Evolutionary conservation across 1,140 invertebrate genomes (phyloP).

Genomic region (Armadillidium nasatum): DNA sequence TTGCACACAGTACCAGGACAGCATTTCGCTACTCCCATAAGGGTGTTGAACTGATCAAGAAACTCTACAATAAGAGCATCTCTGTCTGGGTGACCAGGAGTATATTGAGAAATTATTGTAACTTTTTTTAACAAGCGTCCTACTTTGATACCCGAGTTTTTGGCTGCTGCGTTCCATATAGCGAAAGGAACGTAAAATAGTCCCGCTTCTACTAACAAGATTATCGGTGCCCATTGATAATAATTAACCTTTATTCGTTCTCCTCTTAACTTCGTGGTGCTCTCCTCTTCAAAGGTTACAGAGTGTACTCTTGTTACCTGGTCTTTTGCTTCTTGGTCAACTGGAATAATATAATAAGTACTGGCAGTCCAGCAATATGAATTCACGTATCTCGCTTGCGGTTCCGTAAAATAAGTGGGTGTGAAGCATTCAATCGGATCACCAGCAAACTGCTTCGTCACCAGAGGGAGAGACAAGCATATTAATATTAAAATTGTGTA

Average conservation of each 20-base stretch:
- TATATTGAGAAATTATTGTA: constrained; percentile 48
- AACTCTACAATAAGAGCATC: constrained; percentile 50
- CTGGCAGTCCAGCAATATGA: constrained; percentile 52
- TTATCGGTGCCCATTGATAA: constrained; percentile 59
- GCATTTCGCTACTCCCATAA: constrained; percentile 49
- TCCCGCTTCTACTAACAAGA: constrained; percentile 55
- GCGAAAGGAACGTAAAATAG: constrained; percentile 58
- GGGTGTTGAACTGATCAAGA: constrained; percentile 50
- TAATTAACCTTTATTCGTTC: constrained; percentile 51
- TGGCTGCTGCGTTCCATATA: constrained; percentile 53
- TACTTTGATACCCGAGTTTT: constrained; percentile 50
- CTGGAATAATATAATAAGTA: constrained; percentile 49
- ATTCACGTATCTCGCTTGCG: constrained; percentile 50
- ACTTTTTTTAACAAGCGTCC: constrained; percentile 49
- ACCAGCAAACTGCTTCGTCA: constrained; percentile 57
- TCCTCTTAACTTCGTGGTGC: constrained; percentile 33
- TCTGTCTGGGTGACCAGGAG: constrained; percentile 50
- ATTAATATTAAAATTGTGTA: constrained; percentile 57
- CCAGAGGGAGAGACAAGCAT: constrained; percentile 55
- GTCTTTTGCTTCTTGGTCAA: constrained; percentile 42
- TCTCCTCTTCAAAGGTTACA: constrained; percentile 41
- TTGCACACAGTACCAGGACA: constrained; percentile 47
- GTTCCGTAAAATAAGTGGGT: constrained; percentile 51
- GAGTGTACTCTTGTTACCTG: constrained; percentile 45
- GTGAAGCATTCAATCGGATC: constrained; percentile 56